These are phyloP conservation scores for Luscinia luscinia DNA, from an alignment of 2,797 vertebrate species.

Conservation along the genomic window DNA sequence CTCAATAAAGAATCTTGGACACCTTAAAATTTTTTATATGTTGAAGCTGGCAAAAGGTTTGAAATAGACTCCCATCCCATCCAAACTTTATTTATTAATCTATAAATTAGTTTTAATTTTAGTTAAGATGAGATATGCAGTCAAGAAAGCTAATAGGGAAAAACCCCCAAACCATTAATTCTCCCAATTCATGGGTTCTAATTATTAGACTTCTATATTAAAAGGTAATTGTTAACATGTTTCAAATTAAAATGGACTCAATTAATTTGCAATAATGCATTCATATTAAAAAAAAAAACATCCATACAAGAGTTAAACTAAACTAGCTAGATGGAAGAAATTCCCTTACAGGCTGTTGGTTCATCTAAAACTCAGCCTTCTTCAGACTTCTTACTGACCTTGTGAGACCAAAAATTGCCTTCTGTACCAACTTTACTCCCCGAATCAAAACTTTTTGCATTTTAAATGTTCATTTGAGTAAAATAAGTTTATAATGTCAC, in stretches of 20 bases:
- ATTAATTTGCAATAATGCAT: not conserved
- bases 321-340: not conserved
- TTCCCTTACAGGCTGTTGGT: not conserved
- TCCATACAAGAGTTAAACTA: not conserved
- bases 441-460: not conserved
- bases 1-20: not conserved
- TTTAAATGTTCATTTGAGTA: not conserved
- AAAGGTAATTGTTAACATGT: not conserved
- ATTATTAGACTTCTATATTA: not conserved
- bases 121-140: not conserved
- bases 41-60: not conserved
- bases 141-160: not conserved
- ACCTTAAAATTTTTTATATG: not conserved
- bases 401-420: not conserved
- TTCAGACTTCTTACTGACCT: not conserved
- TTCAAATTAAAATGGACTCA: not conserved
- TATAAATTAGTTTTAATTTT: not conserved
- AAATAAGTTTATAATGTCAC: not conserved
- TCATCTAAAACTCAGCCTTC: not conserved
- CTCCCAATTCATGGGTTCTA: not conserved
- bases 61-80: not conserved
- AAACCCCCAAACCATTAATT: fast-evolving
- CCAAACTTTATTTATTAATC: not conserved
- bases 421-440: not conserved
- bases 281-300: not conserved